Percentiles rank a stretch among this genome's conserved stretches.
Evolutionary conservation across 2,888 invertebrate species (phyloP).

Genomic region (Tricholauxania praeusta): DNA sequence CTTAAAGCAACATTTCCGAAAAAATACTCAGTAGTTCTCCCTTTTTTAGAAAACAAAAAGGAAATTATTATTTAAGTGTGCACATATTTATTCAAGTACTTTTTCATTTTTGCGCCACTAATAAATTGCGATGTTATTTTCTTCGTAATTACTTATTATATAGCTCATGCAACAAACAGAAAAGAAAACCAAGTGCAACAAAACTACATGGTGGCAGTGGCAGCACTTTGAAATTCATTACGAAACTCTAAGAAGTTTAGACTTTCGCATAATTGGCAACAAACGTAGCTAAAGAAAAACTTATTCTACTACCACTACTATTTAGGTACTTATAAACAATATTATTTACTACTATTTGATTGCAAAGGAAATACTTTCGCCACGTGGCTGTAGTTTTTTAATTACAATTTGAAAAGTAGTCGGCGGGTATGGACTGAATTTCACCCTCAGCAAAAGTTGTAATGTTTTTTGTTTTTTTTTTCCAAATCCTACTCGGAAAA

Average conservation of each 20-base stretch:
- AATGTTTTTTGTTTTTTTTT: too few relatives aligned
- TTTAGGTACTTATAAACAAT: not conserved
- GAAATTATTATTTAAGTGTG: too few relatives aligned
- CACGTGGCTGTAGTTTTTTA: not conserved
- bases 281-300: slow-evolving; percentile 9
- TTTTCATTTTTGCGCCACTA: not conserved
- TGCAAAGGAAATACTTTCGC: not conserved
- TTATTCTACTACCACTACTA: not conserved
- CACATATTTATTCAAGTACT: not conserved
- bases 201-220: not conserved
- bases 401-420: not conserved
- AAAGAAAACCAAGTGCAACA: not conserved
- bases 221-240: slow-evolving; percentile 6
- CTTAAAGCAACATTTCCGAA: too few relatives aligned
- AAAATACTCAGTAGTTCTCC: too few relatives aligned
- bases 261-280: slow-evolving; percentile 4
- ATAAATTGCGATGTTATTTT: not conserved
- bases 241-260: not conserved
- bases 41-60: too few relatives aligned
- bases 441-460: too few relatives aligned
- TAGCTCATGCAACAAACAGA: not conserved
- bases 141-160: not conserved
- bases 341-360: slow-evolving; percentile 1
- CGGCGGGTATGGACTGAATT: too few relatives aligned
- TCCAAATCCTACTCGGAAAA: too few relatives aligned